These are phyloP conservation scores for Salticus scenicus DNA, from an alignment of 2,888 invertebrate species.

Conservation along the genomic window DNA sequence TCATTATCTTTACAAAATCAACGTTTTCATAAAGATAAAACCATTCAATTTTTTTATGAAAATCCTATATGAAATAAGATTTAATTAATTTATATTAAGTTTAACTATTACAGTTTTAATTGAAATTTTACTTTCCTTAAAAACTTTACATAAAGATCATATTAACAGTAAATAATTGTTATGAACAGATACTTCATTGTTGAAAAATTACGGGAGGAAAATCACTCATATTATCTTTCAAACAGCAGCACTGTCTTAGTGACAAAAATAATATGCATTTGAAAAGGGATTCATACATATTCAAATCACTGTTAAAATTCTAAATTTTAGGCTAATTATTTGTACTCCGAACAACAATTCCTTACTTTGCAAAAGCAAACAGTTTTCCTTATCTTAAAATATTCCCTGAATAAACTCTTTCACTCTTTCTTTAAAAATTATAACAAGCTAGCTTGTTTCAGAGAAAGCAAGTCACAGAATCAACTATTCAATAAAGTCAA, in stretches of 20 bases:
- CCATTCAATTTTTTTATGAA: too few species aligned
- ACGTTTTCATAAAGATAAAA: too few species aligned
- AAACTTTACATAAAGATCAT: too few species aligned
- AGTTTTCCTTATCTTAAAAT: constrained; percentile 1
- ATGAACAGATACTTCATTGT: too few species aligned
- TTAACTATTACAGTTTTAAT: too few species aligned
- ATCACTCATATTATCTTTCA: too few species aligned
- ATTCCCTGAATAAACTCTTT: constrained; percentile 1
- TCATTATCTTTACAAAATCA: too few species aligned
- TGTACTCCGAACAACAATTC: constrained; percentile 14
- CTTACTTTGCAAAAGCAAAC: constrained; percentile 19
- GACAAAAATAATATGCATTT: constrained; percentile 3
- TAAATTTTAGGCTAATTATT: constrained; percentile 15
- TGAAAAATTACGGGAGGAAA: too few species aligned
- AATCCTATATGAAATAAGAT: too few species aligned
- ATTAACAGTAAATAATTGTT: too few species aligned
- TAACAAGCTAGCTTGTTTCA: constrained; percentile 24
- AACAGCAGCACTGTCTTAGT: background rate
- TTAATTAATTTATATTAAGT: too few species aligned
- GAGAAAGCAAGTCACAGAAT: constrained; percentile 27
- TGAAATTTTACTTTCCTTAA: too few species aligned
- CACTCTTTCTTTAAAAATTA: constrained; percentile 55
- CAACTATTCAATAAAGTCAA: constrained; percentile 66
- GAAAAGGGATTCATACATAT: constrained; percentile 8
- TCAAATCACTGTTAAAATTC: constrained; percentile 14